A percentile compares a stretch with the other conserved stretches of the same genome.
These are phyloP conservation scores for Thecophora atra DNA, from an alignment of 2,888 invertebrate species.

Conservation along the genomic window DNA sequence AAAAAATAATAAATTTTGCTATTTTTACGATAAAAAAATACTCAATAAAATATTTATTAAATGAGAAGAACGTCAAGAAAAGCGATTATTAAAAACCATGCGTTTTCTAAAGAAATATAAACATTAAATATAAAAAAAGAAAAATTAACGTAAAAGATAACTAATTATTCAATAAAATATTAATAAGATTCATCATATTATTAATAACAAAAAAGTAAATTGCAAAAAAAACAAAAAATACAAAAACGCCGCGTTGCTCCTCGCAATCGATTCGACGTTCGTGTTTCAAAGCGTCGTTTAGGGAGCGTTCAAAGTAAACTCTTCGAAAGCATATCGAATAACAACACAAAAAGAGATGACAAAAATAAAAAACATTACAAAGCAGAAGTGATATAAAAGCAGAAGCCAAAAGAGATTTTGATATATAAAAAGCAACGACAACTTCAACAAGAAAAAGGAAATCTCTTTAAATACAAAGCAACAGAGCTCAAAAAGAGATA, in stretches of 20 bases:
- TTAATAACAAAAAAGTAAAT: background rate
- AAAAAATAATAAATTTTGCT: too few species aligned
- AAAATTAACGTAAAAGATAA: background rate
- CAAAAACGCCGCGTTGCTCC: too few species aligned
- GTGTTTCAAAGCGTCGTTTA: too few species aligned
- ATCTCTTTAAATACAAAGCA: background rate
- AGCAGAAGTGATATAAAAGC: constrained; percentile 7
- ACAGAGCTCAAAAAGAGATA: constrained; percentile 35
- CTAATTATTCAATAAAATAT: too few species aligned
- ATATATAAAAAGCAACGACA: background rate
- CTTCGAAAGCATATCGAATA: background rate
- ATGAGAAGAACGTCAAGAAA: background rate
- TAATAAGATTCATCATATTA: background rate
- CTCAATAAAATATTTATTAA: background rate
- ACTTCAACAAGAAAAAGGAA: background rate
- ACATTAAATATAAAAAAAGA: constrained; percentile 26
- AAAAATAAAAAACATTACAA: background rate
- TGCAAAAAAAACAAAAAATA: too few species aligned
- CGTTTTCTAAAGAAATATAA: background rate
- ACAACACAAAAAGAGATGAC: background rate
- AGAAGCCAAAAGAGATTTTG: background rate
- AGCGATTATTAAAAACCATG: background rate
- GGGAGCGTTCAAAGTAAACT: background rate
- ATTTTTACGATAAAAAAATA: too few species aligned
- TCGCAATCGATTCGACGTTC: too few species aligned